Evolutionary conservation across 2,113 vertebrate species (phyloP).

Genomic region (Hiodon alosoides): DNA sequence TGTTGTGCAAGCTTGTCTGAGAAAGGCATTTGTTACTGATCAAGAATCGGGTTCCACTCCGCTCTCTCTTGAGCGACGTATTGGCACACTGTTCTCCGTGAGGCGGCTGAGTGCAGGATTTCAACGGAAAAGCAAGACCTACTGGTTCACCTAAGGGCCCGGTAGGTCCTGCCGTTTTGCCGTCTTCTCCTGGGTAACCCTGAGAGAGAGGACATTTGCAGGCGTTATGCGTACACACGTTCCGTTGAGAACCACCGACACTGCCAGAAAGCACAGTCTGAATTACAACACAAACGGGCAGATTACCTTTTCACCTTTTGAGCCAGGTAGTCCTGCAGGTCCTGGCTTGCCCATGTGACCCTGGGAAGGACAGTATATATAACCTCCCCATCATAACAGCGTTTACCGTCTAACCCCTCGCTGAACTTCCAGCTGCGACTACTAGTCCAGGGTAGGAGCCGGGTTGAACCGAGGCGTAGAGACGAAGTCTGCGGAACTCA

Average conservation of each 20-base stretch:
- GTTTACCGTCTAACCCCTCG: not conserved
- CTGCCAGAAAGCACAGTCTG: too few relatives aligned
- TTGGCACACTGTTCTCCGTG: too few relatives aligned
- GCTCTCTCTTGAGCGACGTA: too few relatives aligned
- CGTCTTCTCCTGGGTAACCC: slow-evolving; percentile 92
- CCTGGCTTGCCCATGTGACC: slow-evolving; percentile 80
- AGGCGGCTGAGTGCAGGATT: slow-evolving; percentile 41
- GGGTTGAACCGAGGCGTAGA: too few relatives aligned
- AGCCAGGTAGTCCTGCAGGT: slow-evolving; percentile 73
- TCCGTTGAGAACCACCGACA: too few relatives aligned
- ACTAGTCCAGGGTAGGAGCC: too few relatives aligned
- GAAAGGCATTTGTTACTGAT: too few relatives aligned
- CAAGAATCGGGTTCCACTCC: too few relatives aligned
- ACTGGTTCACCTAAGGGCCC: slow-evolving; percentile 99
- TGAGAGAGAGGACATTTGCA: slow-evolving; percentile 48
- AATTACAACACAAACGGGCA: not conserved
- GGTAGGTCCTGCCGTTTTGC: slow-evolving; percentile 71
- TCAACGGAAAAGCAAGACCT: slow-evolving; percentile 83
- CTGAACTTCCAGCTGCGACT: too few relatives aligned
- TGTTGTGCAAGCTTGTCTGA: too few relatives aligned
- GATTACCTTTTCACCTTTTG: slow-evolving; percentile 94
- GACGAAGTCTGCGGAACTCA: too few relatives aligned
- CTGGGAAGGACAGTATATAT: slow-evolving; percentile 53
- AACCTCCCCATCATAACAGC: slow-evolving; percentile 27
- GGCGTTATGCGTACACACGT: not conserved